Conservation (phyloP, 2,888 invertebrate genomes). For the Druceiella hillmani region DNA sequence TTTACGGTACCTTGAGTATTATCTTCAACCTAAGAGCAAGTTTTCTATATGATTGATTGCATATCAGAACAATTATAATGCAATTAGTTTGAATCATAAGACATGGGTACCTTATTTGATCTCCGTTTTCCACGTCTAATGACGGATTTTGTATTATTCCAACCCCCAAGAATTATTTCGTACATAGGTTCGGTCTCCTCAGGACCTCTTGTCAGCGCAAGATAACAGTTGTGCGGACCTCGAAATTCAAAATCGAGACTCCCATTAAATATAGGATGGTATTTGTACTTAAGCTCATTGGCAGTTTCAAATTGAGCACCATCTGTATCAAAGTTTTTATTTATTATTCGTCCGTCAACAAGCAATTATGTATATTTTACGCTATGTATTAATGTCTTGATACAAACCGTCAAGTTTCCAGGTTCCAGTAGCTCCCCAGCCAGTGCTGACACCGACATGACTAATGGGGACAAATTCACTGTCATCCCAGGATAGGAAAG, state of each 20-base stretch:
- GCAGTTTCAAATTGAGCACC: slow-evolving; percentile 50
- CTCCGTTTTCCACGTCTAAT: slow-evolving; percentile 58
- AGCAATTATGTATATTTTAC: slow-evolving; percentile 52
- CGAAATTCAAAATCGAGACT: slow-evolving; percentile 52
- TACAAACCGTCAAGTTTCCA: slow-evolving; percentile 81
- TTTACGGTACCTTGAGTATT: slow-evolving; percentile 53
- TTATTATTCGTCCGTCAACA: too few species aligned
- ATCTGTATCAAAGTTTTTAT: too few species aligned
- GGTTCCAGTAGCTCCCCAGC: slow-evolving; percentile 77
- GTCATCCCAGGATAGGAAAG: slow-evolving; percentile 70
- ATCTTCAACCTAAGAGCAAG: slow-evolving; percentile 32
- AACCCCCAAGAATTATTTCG: slow-evolving; percentile 63
- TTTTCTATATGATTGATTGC: too few species aligned
- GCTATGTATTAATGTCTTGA: too few species aligned
- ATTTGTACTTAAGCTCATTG: slow-evolving; percentile 55
- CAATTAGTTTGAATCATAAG: too few species aligned
- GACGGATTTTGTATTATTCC: slow-evolving; percentile 61
- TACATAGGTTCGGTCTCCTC: slow-evolving; percentile 57
- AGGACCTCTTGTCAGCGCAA: slow-evolving; percentile 52
- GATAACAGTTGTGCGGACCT: slow-evolving; percentile 60
- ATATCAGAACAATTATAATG: too few species aligned
- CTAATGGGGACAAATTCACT: slow-evolving; percentile 64
- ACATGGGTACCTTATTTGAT: slow-evolving; percentile 61
- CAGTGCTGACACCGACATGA: slow-evolving; percentile 78
- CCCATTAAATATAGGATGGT: slow-evolving; percentile 51